Evolutionary conservation across 2,797 vertebrate species (phyloP), one percentile per base, ranked within the genome.

Genomic region (Tenualosa thibaudeaui): DNA sequence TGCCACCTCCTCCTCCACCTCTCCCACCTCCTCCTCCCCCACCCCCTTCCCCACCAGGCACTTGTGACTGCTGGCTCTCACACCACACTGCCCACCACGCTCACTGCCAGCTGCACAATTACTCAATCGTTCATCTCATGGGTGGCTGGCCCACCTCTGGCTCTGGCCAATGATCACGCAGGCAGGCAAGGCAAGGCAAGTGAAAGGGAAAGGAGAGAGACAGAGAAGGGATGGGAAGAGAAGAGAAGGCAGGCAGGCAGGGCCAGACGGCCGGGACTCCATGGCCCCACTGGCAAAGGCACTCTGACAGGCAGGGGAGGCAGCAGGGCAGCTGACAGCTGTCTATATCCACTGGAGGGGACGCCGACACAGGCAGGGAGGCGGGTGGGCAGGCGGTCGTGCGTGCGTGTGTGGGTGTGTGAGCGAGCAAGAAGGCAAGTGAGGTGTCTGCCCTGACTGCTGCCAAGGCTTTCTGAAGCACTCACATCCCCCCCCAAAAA

Each of bases 121-220:
- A 94, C 92, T 91, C 94, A 94, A 92, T 93, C 92, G 86, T 90
- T 95, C 93, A 93, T 93, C 93, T 94, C 92, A 93, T 81, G 93
- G 92, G 91, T 91, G 92, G 90, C 92, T 93, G 90, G 88, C 86
- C 83, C 88, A 91, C 90, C 83, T 89, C 84, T 40, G 84, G 89
- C 88, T 89, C 90, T 91, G 90, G 88, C 88, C 89, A 81, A 58
- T 84, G 84, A 87, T 85, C 81, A 53, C 50, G 85, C 68, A 81
- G 60, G 71, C 43, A 15, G 58, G 65, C 56, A 6, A 26, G 49
- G 65, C 24, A 3, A 71, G 65, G 65, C 22, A 9, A 65, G 60
- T 60, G 58, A 24, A 60, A 51, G 50, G 50, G 50, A 12, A 51
- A 51, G 50, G 50, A 2, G 9, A 12, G 50, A 15, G 58, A 19